phyloP scores from a whole-genome alignment of 2,797 vertebrate genomes.

The Sebastes kiyomatsui region DNA sequence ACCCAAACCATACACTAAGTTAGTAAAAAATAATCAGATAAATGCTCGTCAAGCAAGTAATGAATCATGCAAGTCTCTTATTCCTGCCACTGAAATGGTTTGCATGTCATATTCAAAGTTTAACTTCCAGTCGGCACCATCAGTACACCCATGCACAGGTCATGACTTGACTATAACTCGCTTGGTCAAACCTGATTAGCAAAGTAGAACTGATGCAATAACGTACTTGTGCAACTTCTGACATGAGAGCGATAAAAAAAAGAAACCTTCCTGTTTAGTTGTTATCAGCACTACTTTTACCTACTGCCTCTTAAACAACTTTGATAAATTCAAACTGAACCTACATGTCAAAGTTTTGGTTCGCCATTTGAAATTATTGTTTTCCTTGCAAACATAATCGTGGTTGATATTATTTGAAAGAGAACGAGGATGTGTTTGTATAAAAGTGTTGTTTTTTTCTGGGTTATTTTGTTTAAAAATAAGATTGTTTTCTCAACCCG shows the following conservation, averaged over 20 bases:
- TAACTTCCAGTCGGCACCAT: not conserved
- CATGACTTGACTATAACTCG: not conserved
- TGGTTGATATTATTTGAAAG: not conserved
- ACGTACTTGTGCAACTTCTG: conserved; percentile 7
- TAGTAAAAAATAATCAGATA: not conserved
- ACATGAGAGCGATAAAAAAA: not conserved
- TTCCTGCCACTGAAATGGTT: not conserved
- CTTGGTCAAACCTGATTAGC: not conserved
- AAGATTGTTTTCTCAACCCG: not conserved
- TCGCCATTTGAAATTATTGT: not conserved
- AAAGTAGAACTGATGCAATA: conserved; percentile 24
- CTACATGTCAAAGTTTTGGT: not conserved
- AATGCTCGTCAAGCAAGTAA: not conserved
- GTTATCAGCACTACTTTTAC: not conserved
- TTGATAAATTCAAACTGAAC: not conserved
- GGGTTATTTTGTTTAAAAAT: not conserved
- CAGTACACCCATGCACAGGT: not conserved
- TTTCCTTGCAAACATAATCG: not conserved
- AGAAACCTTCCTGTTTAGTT: not conserved
- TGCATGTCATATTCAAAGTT: not conserved
- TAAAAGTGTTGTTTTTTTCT: not conserved
- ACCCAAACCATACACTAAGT: not conserved
- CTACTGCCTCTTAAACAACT: not conserved
- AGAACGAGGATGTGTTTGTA: conserved; percentile 2
- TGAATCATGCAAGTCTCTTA: not conserved